phyloP scores from a whole-genome alignment of 2,888 invertebrate genomes.

The Ectemnius continuus region DNA sequence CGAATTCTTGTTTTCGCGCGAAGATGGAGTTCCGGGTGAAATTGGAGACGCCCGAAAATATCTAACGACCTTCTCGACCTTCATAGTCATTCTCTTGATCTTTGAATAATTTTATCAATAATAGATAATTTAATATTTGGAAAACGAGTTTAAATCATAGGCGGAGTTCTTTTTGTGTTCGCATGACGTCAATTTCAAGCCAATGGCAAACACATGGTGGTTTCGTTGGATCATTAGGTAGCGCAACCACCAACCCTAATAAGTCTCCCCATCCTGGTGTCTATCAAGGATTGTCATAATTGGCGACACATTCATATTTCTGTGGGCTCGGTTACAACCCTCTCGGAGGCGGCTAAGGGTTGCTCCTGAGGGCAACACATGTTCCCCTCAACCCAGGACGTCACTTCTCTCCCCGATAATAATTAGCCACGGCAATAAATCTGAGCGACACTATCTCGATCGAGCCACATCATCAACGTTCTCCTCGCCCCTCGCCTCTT shows the following conservation, averaged over 20 bases:
- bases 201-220: conserved; percentile 42
- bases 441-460: conserved; percentile 27
- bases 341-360: conserved; percentile 23
- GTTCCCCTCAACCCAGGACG: conserved; percentile 48
- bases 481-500: not conserved
- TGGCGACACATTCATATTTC: conserved; percentile 63
- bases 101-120: too few relatives aligned
- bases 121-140: not conserved
- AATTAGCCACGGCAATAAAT: conserved; percentile 70
- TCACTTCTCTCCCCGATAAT: conserved; percentile 55
- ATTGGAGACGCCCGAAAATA: too few relatives aligned
- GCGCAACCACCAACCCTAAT: conserved; percentile 6
- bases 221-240: conserved; percentile 40
- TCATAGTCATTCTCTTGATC: too few relatives aligned
- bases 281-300: conserved; percentile 69
- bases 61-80: too few relatives aligned
- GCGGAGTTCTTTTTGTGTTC: too few relatives aligned
- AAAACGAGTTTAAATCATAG: not conserved
- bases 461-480: conserved; percentile 21
- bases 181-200: not conserved
- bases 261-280: conserved; percentile 43
- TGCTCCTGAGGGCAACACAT: conserved; percentile 47
- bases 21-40: too few relatives aligned
- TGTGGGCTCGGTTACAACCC: conserved; percentile 34
- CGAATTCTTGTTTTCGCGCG: too few relatives aligned